Conservation (phyloP, 2,888 invertebrate genomes). For the Scaeva pyrastri region DNA sequence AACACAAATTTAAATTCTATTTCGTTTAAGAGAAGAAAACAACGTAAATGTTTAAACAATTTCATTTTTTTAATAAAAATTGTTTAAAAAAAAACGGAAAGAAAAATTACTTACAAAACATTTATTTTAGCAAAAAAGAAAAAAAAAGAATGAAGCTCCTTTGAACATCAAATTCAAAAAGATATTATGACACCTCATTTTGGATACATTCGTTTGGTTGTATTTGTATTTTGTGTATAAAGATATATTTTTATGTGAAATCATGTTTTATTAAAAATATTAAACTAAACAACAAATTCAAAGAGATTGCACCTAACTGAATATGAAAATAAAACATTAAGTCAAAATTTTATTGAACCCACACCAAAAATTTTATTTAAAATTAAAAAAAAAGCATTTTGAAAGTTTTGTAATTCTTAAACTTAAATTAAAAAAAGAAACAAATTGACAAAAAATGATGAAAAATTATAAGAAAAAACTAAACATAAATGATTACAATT, state of each 20-base stretch:
- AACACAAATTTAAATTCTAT: neutral
- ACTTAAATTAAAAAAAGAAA: conserved; percentile 8
- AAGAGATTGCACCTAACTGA: conserved; percentile 52
- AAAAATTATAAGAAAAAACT: neutral
- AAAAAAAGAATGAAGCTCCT: conserved; percentile 13
- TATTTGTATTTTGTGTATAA: neutral
- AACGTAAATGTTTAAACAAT: neutral
- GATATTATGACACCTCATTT: conserved; percentile 30
- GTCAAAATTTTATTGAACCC: conserved; percentile 37
- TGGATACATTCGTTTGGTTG: conserved; percentile 32
- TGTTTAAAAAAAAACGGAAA: conserved; percentile 3
- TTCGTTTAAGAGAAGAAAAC: neutral
- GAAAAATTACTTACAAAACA: conserved; percentile 38
- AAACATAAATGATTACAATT: conserved; percentile 44
- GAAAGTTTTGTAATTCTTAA: conserved; percentile 8
- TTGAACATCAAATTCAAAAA: conserved; percentile 15
- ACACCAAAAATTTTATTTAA: conserved; percentile 56
- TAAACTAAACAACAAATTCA: conserved; percentile 11
- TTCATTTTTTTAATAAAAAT: neutral
- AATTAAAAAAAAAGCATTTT: conserved; percentile 8
- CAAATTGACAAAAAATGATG: conserved; percentile 8
- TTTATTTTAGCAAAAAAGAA: conserved; percentile 26
- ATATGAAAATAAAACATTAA: conserved; percentile 7
- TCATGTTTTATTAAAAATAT: conserved; percentile 24
- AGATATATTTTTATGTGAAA: conserved; percentile 45